Evolutionary conservation across 2,888 invertebrate species (phyloP).

Genomic region (Coecobrya sp.): DNA sequence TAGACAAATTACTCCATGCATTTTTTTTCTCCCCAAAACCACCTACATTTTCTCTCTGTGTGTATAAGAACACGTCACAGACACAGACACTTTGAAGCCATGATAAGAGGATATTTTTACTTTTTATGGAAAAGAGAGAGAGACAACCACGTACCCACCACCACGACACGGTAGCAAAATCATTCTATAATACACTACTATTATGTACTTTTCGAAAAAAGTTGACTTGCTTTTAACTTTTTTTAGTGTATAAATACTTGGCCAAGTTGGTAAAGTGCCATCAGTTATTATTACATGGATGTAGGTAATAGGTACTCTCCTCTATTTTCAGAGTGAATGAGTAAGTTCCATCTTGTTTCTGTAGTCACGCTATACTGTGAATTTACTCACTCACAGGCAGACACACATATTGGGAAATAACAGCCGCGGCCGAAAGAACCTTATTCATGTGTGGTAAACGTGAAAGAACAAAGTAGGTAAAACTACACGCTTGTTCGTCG

Average conservation of each 20-base stretch:
- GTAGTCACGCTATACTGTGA: conserved; percentile 75
- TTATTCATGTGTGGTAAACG: conserved; percentile 20
- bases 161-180: conserved; percentile 64
- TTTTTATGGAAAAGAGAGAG: neutral
- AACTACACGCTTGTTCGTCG: conserved; percentile 50
- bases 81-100: neutral
- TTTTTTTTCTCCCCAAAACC: conserved; percentile 30
- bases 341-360: conserved; percentile 45
- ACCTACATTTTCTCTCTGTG: conserved; percentile 44
- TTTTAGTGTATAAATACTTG: conserved; percentile 8
- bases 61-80: conserved; percentile 15
- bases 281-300: conserved; percentile 26
- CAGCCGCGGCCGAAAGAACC: neutral
- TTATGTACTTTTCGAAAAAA: conserved; percentile 53
- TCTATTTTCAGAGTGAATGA: conserved; percentile 10
- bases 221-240: conserved; percentile 60
- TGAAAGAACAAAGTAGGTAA: conserved; percentile 21
- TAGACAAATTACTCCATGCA: conserved; percentile 77
- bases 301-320: conserved; percentile 13
- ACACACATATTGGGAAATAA: neutral
- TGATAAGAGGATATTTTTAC: neutral
- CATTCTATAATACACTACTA: conserved; percentile 32
- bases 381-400: conserved; percentile 13
- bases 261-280: conserved; percentile 36
- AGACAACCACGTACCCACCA: neutral